phyloP scores from a whole-genome alignment of 2,113 vertebrate species.

The Podarcis cretensis region DNA sequence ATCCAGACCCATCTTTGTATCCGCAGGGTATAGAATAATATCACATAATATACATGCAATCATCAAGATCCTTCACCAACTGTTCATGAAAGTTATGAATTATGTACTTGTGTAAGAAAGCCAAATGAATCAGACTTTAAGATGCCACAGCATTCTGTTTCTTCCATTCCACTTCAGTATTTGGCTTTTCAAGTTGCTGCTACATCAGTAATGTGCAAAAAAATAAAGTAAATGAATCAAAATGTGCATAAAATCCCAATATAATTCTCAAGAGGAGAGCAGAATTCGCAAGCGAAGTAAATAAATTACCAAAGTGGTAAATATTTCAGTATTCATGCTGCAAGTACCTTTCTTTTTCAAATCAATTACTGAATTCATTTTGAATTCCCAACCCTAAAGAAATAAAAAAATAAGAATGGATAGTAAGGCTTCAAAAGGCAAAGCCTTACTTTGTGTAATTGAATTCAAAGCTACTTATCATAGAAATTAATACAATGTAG shows the following conservation, averaged over 20 bases:
- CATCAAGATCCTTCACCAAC: background rate
- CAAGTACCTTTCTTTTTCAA: background rate
- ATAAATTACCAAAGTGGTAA: background rate
- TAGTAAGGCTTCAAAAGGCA: background rate
- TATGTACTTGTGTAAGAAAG: background rate
- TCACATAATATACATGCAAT: background rate
- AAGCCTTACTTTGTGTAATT: background rate
- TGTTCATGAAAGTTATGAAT: background rate
- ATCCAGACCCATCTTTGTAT: background rate
- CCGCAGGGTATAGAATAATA: background rate
- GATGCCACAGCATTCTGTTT: background rate
- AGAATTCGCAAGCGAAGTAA: background rate
- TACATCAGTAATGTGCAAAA: background rate
- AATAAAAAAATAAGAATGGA: background rate
- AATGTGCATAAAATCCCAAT: background rate
- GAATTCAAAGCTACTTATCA: background rate
- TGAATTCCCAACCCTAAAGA: background rate
- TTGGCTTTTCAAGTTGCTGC: background rate
- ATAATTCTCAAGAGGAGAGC: background rate
- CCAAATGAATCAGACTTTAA: background rate
- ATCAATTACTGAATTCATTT: constrained; percentile 10
- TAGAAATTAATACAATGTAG: background rate
- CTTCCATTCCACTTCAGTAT: background rate
- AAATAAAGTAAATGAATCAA: background rate
- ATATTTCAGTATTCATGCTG: background rate